Evolutionary conservation across 2,113 vertebrate genomes (phyloP).

Genomic region (Peucedramus taeniatus): DNA sequence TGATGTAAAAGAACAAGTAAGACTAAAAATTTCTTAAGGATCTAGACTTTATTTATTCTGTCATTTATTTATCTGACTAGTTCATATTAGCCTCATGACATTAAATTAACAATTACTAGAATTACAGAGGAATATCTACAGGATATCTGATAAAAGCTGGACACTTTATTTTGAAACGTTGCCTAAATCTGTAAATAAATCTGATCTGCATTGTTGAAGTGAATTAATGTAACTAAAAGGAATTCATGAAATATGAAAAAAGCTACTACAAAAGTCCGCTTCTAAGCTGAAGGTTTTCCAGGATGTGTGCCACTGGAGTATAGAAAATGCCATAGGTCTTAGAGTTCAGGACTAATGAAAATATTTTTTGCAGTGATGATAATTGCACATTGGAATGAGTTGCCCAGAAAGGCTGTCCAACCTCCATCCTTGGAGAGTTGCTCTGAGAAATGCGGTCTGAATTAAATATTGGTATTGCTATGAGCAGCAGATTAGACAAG

Average conservation of each 20-base stretch:
- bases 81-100: background rate
- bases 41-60: background rate
- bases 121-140: background rate
- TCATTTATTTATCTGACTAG: background rate
- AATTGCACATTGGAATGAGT: background rate
- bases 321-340: background rate
- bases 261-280: background rate
- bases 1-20: background rate
- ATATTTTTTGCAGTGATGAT: background rate
- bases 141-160: background rate
- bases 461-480: background rate
- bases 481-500: background rate
- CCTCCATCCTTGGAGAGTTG: background rate
- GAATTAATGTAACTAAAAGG: background rate
- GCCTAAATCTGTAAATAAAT: background rate
- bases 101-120: background rate
- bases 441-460: background rate
- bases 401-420: background rate
- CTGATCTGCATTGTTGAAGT: background rate
- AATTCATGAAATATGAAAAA: background rate
- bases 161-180: background rate
- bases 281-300: background rate
- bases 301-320: background rate
- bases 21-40: background rate
- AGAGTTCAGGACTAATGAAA: background rate